phyloP scores from a whole-genome alignment of 23 tunicate species.

The Halocynthia roretzi region DNA sequence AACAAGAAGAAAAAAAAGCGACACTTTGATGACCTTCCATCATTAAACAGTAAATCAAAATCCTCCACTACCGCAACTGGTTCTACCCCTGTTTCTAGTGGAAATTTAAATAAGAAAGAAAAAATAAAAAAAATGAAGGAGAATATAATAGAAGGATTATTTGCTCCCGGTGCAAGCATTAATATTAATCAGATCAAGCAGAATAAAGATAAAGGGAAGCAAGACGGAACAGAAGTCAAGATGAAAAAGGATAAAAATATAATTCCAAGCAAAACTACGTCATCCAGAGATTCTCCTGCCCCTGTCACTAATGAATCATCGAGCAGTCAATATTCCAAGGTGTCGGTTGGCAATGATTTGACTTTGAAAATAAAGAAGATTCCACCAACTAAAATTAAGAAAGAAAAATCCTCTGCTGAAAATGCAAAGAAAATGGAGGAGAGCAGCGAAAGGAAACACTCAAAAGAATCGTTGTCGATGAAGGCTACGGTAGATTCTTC shows the following conservation, averaged over 20 bases:
- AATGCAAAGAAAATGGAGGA: constrained; percentile 12
- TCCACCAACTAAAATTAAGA: constrained; percentile 5
- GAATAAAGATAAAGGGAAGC: constrained; percentile 16
- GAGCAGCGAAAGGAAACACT: neutral
- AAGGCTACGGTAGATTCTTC: no score
- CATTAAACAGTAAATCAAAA: constrained; percentile 2
- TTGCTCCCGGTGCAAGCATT: constrained; percentile 19
- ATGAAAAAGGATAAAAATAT: constrained; percentile 27
- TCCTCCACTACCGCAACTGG: constrained; percentile 6
- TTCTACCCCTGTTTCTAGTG: neutral
- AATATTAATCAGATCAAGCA: constrained; percentile 40
- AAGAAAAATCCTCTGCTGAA: neutral
- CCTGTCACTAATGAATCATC: constrained; percentile 2
- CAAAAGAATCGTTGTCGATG: neutral
- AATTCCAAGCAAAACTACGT: neutral
- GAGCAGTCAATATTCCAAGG: neutral
- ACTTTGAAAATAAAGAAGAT: constrained; percentile 14
- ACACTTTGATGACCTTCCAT: neutral
- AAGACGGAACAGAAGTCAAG: constrained; percentile 11
- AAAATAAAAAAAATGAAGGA: constrained; percentile 9
- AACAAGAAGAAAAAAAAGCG: constrained; percentile 19
- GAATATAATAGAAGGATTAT: constrained; percentile 13
- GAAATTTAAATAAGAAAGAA: neutral
- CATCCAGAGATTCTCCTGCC: neutral
- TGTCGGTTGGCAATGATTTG: constrained; percentile 4